These are phyloP conservation scores for Drosophila monieri DNA, from an alignment of 2,888 invertebrate genomes.

Conservation along the genomic window DNA sequence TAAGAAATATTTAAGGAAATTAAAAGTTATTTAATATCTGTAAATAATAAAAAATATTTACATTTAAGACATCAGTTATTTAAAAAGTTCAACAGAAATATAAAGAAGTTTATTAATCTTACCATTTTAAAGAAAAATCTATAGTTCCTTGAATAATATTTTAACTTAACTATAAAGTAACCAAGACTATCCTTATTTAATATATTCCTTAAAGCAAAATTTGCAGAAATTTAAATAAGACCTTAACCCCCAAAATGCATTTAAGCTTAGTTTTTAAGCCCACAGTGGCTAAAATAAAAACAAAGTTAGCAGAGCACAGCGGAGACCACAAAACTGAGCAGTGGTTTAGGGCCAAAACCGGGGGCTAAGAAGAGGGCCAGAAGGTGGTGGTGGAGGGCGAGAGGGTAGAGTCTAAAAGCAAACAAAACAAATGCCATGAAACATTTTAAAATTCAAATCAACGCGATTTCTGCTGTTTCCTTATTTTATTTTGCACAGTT, in stretches of 20 bases:
- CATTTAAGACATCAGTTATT: too few species aligned
- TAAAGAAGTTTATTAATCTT: too few species aligned
- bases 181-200: too few species aligned
- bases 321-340: constrained; percentile 47
- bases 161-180: too few species aligned
- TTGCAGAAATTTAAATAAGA: background rate
- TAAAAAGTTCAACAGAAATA: too few species aligned
- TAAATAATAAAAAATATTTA: too few species aligned
- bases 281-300: constrained; percentile 35
- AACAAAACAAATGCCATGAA: constrained; percentile 70
- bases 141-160: too few species aligned
- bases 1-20: too few species aligned
- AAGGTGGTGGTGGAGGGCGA: background rate
- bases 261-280: constrained; percentile 11
- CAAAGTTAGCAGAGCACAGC: constrained; percentile 45
- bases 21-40: too few species aligned
- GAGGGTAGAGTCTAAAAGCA: constrained; percentile 14
- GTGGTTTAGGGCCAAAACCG: constrained; percentile 3
- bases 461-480: constrained; percentile 76
- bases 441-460: constrained; percentile 79
- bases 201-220: too few species aligned
- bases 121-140: too few species aligned
- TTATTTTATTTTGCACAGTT: constrained; percentile 73
- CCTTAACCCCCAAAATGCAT: background rate
- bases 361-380: background rate